A percentile compares a stretch with the other conserved stretches of the same genome.
Evolutionary conservation across 2,797 vertebrate genomes (phyloP).

Genomic region (Macroramphosus scolopax): DNA sequence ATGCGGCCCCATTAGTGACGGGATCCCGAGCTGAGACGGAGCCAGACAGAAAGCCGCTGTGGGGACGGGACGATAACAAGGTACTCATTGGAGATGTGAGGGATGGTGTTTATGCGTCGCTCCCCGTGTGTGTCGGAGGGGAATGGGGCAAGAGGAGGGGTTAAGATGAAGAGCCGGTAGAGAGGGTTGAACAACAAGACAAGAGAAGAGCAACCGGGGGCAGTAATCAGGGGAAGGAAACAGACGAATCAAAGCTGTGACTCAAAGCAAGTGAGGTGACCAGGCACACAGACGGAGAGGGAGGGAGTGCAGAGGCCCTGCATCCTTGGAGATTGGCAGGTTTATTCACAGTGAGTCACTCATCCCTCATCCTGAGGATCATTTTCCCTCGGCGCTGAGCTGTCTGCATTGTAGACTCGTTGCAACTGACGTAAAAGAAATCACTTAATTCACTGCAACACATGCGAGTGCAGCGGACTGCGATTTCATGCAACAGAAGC

Average conservation of each 20-base stretch:
- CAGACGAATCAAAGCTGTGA: slow-evolving; percentile 41
- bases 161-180: slow-evolving; percentile 55
- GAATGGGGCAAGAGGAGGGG: slow-evolving; percentile 43
- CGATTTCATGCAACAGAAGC: neutral
- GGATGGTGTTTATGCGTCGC: slow-evolving; percentile 60
- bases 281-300: slow-evolving; percentile 12
- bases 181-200: slow-evolving; percentile 15
- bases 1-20: slow-evolving; percentile 68
- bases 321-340: slow-evolving; percentile 44
- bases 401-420: neutral
- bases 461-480: slow-evolving; percentile 1
- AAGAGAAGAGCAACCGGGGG: slow-evolving; percentile 53
- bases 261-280: slow-evolving; percentile 20
- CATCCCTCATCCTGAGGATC: slow-evolving; percentile 39
- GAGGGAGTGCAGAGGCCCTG: slow-evolving; percentile 1
- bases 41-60: slow-evolving; percentile 61
- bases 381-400: slow-evolving; percentile 31
- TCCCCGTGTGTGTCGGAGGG: slow-evolving; percentile 54
- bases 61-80: slow-evolving; percentile 75
- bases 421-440: slow-evolving; percentile 1
- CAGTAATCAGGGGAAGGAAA: slow-evolving; percentile 47
- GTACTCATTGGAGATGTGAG: slow-evolving; percentile 72
- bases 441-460: slow-evolving; percentile 8
- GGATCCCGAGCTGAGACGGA: slow-evolving; percentile 57
- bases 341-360: slow-evolving; percentile 55